Conservation (phyloP, 2,888 invertebrate genomes). For the Morinoia aosen region DNA sequence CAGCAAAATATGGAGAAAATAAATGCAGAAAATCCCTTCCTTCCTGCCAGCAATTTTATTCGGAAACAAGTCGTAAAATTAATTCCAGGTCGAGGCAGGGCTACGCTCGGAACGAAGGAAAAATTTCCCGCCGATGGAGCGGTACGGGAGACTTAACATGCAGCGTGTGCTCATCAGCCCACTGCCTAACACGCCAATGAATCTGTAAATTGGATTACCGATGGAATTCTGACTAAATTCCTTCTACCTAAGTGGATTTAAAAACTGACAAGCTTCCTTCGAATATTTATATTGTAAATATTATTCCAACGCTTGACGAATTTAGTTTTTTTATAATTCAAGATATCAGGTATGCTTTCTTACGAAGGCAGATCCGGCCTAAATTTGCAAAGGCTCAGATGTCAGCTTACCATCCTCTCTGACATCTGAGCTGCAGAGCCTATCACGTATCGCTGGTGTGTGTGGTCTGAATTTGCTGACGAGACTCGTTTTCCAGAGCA, state of each 20-base stretch:
- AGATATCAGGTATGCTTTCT: not conserved
- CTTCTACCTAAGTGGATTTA: not conserved
- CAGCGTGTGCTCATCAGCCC: too few species aligned
- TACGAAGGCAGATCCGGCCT: not conserved
- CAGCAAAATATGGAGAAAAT: not conserved
- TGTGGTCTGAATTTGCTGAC: not conserved
- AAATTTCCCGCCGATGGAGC: not conserved
- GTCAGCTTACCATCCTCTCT: not conserved
- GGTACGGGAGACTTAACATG: too few species aligned
- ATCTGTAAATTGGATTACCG: too few species aligned
- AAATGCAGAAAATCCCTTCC: not conserved
- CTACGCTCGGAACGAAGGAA: not conserved
- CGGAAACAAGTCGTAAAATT: not conserved
- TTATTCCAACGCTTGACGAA: not conserved
- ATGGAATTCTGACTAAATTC: too few species aligned
- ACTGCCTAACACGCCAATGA: too few species aligned
- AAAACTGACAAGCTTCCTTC: not conserved
- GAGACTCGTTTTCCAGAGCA: not conserved
- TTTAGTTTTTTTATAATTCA: not conserved
- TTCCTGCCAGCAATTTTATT: not conserved
- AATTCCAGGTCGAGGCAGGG: not conserved
- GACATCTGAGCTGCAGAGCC: not conserved
- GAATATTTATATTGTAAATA: not conserved
- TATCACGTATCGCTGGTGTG: not conserved
- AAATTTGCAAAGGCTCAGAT: not conserved